Conservation (phyloP, 1,140 invertebrate genomes). For the Steinernema khuongi region DNA sequence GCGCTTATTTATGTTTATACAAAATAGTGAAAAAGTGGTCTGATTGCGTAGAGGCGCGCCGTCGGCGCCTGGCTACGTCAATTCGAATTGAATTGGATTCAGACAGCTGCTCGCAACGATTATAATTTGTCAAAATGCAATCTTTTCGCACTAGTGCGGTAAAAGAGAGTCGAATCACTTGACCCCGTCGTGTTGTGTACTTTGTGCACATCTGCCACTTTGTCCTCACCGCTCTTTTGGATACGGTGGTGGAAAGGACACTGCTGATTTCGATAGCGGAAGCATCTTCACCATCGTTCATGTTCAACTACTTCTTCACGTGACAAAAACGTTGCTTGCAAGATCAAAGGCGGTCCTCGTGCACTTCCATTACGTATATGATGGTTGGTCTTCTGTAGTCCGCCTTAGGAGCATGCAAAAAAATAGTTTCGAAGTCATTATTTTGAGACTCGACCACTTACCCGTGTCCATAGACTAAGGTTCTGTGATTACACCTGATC, state of each 20-base stretch:
- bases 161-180: background rate
- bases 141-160: background rate
- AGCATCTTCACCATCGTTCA: no score
- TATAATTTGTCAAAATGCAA: constrained; percentile 14
- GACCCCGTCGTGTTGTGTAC: constrained; percentile 1
- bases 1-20: background rate
- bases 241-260: no score
- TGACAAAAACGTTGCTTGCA: no score
- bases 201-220: background rate
- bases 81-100: background rate
- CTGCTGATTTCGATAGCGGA: no score
- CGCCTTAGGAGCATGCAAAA: no score
- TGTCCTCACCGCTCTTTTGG: background rate
- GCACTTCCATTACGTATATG: no score
- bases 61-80: background rate
- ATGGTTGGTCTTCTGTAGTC: no score
- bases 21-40: background rate
- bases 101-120: background rate
- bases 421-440: no score
- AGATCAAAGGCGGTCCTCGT: no score
- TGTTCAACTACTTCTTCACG: no score
- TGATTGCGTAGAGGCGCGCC: background rate
- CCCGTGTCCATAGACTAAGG: no score
- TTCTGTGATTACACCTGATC: background rate
- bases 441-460: no score